Conservation (phyloP, 2,888 invertebrate species). For the Digitonthophagus gazella region DNA sequence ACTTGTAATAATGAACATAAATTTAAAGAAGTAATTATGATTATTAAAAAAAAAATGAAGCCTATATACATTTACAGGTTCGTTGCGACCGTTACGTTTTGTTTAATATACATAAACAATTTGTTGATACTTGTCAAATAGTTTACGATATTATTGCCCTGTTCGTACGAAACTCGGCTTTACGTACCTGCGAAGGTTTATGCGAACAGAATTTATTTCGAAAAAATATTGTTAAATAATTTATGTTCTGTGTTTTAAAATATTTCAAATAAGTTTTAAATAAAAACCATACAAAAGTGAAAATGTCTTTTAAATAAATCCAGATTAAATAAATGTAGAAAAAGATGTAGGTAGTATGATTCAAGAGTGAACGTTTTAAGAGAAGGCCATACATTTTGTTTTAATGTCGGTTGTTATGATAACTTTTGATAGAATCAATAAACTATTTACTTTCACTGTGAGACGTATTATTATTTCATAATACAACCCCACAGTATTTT, state of each 20-base stretch:
- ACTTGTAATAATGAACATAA: slow-evolving; percentile 7
- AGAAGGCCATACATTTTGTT: too few species aligned
- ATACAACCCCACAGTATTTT: too few species aligned
- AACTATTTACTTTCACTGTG: too few species aligned
- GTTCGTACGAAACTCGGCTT: background rate
- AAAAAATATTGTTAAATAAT: slow-evolving; percentile 25
- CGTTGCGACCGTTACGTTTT: background rate
- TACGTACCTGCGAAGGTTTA: background rate
- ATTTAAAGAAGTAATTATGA: slow-evolving; percentile 3
- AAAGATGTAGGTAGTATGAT: too few species aligned
- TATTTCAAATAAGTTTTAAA: slow-evolving; percentile 30
- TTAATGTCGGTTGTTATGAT: too few species aligned
- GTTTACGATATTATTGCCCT: background rate
- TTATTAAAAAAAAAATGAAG: slow-evolving; percentile 8
- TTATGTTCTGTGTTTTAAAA: slow-evolving; percentile 28
- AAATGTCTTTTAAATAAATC: too few species aligned
- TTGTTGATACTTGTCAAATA: slow-evolving; percentile 5
- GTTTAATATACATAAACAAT: slow-evolving; percentile 1
- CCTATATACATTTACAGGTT: slow-evolving; percentile 6
- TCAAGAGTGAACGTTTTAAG: too few species aligned
- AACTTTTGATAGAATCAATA: too few species aligned
- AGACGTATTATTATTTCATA: too few species aligned
- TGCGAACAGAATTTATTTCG: slow-evolving; percentile 12
- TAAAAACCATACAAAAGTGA: slow-evolving; percentile 26
- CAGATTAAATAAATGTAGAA: too few species aligned